Base-by-base conservation (phyloP, 2,888 invertebrate genomes). In the Perizoma flavofasciatum region DNA sequence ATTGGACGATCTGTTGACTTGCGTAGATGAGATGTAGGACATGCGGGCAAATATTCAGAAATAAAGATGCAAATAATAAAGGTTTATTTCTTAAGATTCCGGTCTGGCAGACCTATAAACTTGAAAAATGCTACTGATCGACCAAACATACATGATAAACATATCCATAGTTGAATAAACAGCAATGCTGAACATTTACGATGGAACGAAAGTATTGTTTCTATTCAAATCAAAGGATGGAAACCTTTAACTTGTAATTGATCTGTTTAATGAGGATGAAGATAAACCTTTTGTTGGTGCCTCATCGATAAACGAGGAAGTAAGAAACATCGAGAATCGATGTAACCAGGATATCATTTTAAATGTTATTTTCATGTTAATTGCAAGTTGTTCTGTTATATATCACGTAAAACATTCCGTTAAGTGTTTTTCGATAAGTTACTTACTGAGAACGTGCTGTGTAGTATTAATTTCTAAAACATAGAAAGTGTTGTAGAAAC, bases 1-100 rank as follows among this genome's bases (percentile, higher is more conserved):
- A 69, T 68, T 68, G 71, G 41, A 53, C 64, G 64, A 66, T 64
- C 67, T 63, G 68, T 64, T 63, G 65, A 65, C 67, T 65, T 61
- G 58, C 61, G 59, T 60, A 61, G 60, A 59, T 55, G 60, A 63
- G 65, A 63, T 63, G 65, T 66, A 58, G 66, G 61, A 66, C 67
- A 63, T 41, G 48, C 57, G 44, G 55, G 37, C 49, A 49, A 49
- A 51, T 61, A 52, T 49, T 54, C n/a, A n/a, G 44, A 47, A 10
- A 41, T 41, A 6, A 47, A 33, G 8, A 39, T 40, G 54, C 40
- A 22, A 22, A 7, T 44, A 44, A 22, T 43, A 22, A 44, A 44
- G 11, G 8, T 44, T 11, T 22, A 44, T 44, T 6, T 7, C 11
- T 11, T 9, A 22, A 22, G 22, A 22, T 22, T 22, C 22, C 22